Base-by-base conservation (phyloP, 1,140 invertebrate species). In the Lordiphosa stackelbergi region DNA sequence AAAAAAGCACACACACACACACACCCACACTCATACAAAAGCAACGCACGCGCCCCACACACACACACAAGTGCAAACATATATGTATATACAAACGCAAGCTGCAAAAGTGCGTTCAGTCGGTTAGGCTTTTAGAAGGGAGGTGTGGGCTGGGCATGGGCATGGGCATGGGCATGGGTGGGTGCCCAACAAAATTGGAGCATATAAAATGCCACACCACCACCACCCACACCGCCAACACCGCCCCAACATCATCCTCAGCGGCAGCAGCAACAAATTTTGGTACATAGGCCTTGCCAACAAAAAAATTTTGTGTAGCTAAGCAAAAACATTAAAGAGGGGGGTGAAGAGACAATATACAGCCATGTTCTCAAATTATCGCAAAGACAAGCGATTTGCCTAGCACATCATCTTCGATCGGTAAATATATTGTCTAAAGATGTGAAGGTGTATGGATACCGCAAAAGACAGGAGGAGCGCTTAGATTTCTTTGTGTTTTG, bases 41-140 rank as follows among this genome's bases (percentile, higher is more conserved):
- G 28, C 28, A 60, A 61, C 56, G 56, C 66, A 62, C 53, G 66
- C 57, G 57, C 66, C 66, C 48, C 66, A 63, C 48, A 53, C 52
- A 69, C 37, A 35, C 46, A 47, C 19, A 41, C 6, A 53, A 22
- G 4, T 11, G 36, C 40, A 46, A 41, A 66, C 28, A 52, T 28
- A 42, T 31, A 53, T 24, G 46, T 40, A 53, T 38, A 71, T 56
- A 68, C 62, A 81, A 81, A 43, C 74, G 75, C 75, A 79, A 81
- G 75, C 75, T 81, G 75, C 75, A 81, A 83, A 81, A 81, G 75
- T 81, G 75, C 75, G 75, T 81, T 83, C 52, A n/a, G 43, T 10
- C 42, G 11, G 42, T 31, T 13, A 31, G 12, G 28, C 28, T 31
- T 28, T 38, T 40, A 3, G 38, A 7, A 11, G 19, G 45, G 59